Evolutionary conservation across 2,113 vertebrate genomes (phyloP).

Genomic region (Apteryx owenii): DNA sequence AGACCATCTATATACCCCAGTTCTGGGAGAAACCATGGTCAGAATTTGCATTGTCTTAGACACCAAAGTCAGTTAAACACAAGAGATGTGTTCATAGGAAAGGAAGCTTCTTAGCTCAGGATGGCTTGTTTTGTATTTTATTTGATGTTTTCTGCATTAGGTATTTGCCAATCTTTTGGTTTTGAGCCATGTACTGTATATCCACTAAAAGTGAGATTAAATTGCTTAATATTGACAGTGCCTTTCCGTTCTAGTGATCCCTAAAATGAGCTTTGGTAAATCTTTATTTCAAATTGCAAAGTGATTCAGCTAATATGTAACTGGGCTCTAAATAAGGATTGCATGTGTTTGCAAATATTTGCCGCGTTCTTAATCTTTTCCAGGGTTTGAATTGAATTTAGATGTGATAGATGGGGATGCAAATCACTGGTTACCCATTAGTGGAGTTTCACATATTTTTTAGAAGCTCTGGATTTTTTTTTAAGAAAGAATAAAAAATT

Average conservation of each 20-base stretch:
- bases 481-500: background rate
- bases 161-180: background rate
- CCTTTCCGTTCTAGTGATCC: background rate
- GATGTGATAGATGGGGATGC: background rate
- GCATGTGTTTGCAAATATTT: background rate
- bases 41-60: background rate
- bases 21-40: background rate
- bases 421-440: background rate
- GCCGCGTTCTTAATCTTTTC: background rate
- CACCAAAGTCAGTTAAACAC: background rate
- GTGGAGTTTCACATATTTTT: background rate
- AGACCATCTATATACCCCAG: background rate
- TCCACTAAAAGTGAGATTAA: background rate
- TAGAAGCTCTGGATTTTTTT: background rate
- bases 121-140: background rate
- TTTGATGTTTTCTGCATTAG: background rate
- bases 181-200: background rate
- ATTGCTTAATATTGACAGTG: background rate
- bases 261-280: background rate
- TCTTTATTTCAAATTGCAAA: background rate
- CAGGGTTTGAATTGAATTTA: background rate
- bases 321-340: background rate
- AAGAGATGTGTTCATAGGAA: background rate
- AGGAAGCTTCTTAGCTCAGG: background rate
- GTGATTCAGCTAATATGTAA: background rate